These are phyloP conservation scores for Diabrotica balteata DNA, from an alignment of 2,888 invertebrate species.

Conservation along the genomic window DNA sequence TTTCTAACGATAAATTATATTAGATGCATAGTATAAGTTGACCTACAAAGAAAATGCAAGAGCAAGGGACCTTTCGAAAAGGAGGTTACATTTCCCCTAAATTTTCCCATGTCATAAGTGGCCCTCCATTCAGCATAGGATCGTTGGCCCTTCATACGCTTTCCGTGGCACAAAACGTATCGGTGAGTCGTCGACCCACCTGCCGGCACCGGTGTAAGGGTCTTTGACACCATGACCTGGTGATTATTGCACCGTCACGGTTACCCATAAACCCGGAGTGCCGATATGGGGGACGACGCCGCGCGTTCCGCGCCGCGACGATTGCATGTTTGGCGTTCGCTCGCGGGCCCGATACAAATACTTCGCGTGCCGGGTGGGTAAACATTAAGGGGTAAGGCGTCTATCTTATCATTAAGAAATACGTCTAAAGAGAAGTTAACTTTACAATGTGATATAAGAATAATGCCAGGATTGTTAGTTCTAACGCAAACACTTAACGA, in stretches of 20 bases:
- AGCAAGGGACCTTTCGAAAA: no score
- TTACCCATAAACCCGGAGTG: conserved; percentile 44
- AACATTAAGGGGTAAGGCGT: neutral
- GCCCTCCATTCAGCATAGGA: conserved; percentile 2
- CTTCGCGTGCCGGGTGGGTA: conserved; percentile 1
- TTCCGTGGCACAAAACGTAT: neutral
- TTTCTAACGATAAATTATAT: neutral
- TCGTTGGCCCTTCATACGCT: neutral
- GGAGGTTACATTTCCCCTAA: neutral
- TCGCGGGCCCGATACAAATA: conserved; percentile 1
- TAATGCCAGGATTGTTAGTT: no score
- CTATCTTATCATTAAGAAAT: no score
- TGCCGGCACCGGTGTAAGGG: conserved; percentile 46
- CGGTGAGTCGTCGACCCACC: conserved; percentile 49
- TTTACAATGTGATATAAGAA: no score
- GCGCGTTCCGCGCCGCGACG: neutral
- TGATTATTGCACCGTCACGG: conserved; percentile 50
- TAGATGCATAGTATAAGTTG: neutral
- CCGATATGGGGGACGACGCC: conserved; percentile 13
- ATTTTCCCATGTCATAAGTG: conserved; percentile 8
- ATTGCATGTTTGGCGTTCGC: neutral
- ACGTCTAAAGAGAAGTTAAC: no score
- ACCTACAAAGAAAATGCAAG: no score
- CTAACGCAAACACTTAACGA: no score
- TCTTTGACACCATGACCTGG: conserved; percentile 52